Percentiles rank a stretch among this genome's conserved stretches.
Conservation (phyloP, 2,797 vertebrate genomes). For the Hephaestus fuliginosus region DNA sequence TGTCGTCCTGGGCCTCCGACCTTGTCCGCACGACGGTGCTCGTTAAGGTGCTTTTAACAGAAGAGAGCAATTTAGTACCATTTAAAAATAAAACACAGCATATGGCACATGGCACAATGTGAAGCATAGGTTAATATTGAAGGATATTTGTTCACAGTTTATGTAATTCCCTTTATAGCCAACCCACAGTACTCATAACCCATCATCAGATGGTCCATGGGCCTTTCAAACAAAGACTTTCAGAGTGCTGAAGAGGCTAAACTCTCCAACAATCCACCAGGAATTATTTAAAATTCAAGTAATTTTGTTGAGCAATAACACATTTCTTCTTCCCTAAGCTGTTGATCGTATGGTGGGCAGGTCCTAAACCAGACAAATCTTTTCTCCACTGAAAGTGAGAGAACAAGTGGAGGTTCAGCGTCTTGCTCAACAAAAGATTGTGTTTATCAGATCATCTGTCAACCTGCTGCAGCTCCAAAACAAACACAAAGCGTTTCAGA, state of each 20-base stretch:
- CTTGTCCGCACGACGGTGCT: slow-evolving; percentile 82
- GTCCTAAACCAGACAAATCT: not conserved
- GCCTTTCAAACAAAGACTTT: not conserved
- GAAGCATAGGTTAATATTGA: not conserved
- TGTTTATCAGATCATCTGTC: slow-evolving; percentile 2
- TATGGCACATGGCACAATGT: no score
- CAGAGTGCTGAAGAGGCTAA: no score
- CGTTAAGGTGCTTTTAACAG: slow-evolving; percentile 87
- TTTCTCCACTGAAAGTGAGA: not conserved
- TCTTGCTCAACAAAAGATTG: not conserved
- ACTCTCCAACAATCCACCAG: no score
- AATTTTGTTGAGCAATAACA: no score
- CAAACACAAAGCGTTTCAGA: slow-evolving; percentile 9
- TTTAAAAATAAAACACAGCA: not conserved
- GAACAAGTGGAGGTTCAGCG: not conserved
- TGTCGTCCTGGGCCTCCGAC: slow-evolving; percentile 82
- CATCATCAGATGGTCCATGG: no score
- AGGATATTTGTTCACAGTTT: no score
- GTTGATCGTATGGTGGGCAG: not conserved
- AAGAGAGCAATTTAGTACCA: not conserved
- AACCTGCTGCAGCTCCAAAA: slow-evolving; percentile 9
- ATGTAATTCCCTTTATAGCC: no score
- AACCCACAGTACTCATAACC: not conserved
- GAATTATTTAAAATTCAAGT: no score
- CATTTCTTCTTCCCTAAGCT: not conserved